Base-by-base conservation (phyloP, 2,888 invertebrate genomes). In the Yponomeuta sedellus region DNA sequence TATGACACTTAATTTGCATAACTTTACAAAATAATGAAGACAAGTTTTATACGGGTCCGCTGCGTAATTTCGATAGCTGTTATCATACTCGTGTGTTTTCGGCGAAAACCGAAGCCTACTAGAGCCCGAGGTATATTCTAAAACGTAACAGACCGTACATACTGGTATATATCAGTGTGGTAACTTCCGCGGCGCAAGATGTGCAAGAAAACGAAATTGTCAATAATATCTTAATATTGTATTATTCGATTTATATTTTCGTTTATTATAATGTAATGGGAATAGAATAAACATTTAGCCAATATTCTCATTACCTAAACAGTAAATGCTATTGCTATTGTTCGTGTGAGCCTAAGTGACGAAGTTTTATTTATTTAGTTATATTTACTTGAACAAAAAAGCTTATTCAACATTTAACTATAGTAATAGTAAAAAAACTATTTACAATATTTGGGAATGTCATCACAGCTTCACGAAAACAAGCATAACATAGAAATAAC, bases 381-480 rank as follows among this genome's bases (percentile, higher is more conserved):
- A 5, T 16, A 52, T 52, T 52, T 52, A 6, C 3, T 12, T 52
- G 3, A 79, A 78, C 81, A 79, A 80, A n/a, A 82, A 81, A 83
- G 80, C 86, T 86, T 88, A 88, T 75, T 76, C 52, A 58, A 88
- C 88, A 85, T 83, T 83, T 87, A 83, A 83, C 85, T 86, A 84
- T 83, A 12, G 83, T 88, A 89, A 44, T 67, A 20, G 65, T 68
- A 68, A 62, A 59, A 65, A 59, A 58, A 67, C 63, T 69, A 67
- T 89, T 83, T 90, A 91, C 89, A 90, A 82, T 90, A 88, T 91
- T 91, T 91, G 91, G 91, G 81, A 84, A 86, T 82, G 80, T 88
- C 88, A 91, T 91, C 91, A 91, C 91, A 91, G 91, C 90, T 83
- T 88, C 88, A 90, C 89, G 44, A 83, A 89, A 90, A 90, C 86